These are phyloP conservation scores for Bedellia somnulentella DNA, from an alignment of 2,888 invertebrate species.

Conservation along the genomic window DNA sequence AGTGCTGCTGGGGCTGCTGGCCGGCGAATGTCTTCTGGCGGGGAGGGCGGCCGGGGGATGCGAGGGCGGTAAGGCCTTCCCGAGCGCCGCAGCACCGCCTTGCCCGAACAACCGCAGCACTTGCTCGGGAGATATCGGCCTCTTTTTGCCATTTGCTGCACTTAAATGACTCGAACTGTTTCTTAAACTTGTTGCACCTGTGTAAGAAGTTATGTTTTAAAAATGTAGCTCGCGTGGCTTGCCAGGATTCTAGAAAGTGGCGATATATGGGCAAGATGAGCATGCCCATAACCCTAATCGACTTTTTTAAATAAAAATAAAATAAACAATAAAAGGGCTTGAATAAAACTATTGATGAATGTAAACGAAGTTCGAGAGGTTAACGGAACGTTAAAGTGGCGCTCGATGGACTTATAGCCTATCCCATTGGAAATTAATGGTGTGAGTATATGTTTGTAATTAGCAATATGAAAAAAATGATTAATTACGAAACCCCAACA, in stretches of 20 bases:
- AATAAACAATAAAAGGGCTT: too few relatives aligned
- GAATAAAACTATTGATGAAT: too few relatives aligned
- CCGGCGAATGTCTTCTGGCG: constrained; percentile 63
- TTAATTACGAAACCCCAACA: too few relatives aligned
- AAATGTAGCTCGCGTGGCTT: too few relatives aligned
- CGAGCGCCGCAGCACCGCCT: constrained; percentile 48
- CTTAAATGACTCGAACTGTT: constrained; percentile 58
- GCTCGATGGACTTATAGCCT: not conserved
- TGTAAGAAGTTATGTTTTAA: not conserved
- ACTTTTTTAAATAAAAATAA: too few relatives aligned
- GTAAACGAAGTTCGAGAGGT: too few relatives aligned
- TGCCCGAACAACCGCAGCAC: constrained; percentile 68
- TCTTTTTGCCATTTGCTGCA: constrained; percentile 68
- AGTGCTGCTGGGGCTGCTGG: constrained; percentile 78
- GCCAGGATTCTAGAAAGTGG: too few relatives aligned
- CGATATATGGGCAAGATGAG: too few relatives aligned
- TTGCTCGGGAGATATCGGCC: constrained; percentile 85
- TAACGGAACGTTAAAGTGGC: constrained; percentile 1
- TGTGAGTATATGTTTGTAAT: too few relatives aligned
- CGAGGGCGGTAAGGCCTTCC: constrained; percentile 48
- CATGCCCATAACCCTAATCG: too few relatives aligned
- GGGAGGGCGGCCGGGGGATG: constrained; percentile 47
- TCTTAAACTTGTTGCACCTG: constrained; percentile 37
- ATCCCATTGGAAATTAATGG: too few relatives aligned
- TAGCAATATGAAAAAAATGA: not conserved